Base-by-base conservation (phyloP, 2,113 vertebrate genomes). In the Bos indicus region DNA sequence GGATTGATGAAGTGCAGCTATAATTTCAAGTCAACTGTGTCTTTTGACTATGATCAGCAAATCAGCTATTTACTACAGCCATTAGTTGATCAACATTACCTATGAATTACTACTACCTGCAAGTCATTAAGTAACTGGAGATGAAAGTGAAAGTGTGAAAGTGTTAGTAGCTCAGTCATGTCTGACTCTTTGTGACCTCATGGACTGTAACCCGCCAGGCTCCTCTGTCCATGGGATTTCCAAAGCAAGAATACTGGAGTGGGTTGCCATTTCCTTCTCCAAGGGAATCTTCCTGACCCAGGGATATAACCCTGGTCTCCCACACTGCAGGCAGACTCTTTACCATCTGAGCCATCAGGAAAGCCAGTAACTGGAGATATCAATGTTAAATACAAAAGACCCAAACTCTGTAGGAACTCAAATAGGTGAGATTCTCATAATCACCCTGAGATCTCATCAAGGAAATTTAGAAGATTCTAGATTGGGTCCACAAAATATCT, bases 1-100 rank as follows among this genome's bases (percentile, higher is more conserved):
- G 48, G 30, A 82, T 51, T 87, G 81, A 87, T 80, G 30, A 97
- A 94, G 9, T 96, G 4, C 2, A 90, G 51, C 30, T 90, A 71
- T 94, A 64, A 96, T 81, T 97, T 96, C 52, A 78, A 83, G 52
- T 94, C 86, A 95, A 36, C 62, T 92, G 6, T 83, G 7, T 95
- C 71, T 97, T 96, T 92, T 96, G 57, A 82, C 59, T 91, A n/a
- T 62, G 51, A 83, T 95, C 56, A 90, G 30, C 17, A 91, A 96
- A 67, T 59, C 26, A 88, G 9, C 21, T 92, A n/a, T 92, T 74
- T 64, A 91, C 40, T 48, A 33, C 0, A 9, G 11, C 90, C n/a
- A 56, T 94, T 94, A 85, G 40, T 81, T 74, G 25, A 88, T 62
- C 54, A 88, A 60, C n/a, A 74, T 88, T 92, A 88, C 85, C 30